Conservation (phyloP, 92 coral and sea anemone genomes). For the Meandrina meandrites region DNA sequence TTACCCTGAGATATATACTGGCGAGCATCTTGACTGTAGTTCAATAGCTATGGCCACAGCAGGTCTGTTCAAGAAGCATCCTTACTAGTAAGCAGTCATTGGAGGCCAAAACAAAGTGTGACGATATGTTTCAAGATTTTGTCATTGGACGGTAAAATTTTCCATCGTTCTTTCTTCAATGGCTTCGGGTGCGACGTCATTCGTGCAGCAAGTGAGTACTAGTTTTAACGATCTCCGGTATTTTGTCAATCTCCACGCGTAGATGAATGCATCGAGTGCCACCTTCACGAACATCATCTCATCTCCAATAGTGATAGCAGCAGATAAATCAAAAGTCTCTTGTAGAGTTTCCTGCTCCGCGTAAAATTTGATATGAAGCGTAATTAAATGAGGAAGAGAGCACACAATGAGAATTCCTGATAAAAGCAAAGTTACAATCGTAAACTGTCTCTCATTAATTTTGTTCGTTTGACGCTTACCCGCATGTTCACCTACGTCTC, state of each 20-base stretch:
- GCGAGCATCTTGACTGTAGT: too few relatives aligned
- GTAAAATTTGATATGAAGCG: slow-evolving; percentile 30
- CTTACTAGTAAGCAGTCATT: too few relatives aligned
- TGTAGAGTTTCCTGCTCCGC: slow-evolving; percentile 36
- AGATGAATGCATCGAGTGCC: slow-evolving; percentile 76
- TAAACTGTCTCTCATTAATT: slow-evolving; percentile 51
- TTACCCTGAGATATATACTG: too few relatives aligned
- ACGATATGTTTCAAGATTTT: not conserved
- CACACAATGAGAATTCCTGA: slow-evolving; percentile 51
- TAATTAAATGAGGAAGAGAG: slow-evolving; percentile 55
- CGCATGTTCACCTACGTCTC: not conserved
- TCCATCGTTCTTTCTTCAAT: not conserved
- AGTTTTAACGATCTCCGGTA: slow-evolving; percentile 62
- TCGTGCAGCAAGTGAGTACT: slow-evolving; percentile 19
- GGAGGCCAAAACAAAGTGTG: too few relatives aligned
- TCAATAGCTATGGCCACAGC: too few relatives aligned
- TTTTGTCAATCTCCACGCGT: slow-evolving; percentile 79
- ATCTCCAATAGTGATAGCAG: slow-evolving; percentile 63
- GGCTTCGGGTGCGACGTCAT: slow-evolving; percentile 8
- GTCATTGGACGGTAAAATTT: not conserved
- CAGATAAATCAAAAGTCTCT: slow-evolving; percentile 20
- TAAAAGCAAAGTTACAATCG: slow-evolving; percentile 50
- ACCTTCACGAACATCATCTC: slow-evolving; percentile 72
- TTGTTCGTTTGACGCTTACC: not conserved
- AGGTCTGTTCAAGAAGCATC: too few relatives aligned